Conservation (phyloP, 1,140 invertebrate genomes). For the Periplaneta americana region DNA sequence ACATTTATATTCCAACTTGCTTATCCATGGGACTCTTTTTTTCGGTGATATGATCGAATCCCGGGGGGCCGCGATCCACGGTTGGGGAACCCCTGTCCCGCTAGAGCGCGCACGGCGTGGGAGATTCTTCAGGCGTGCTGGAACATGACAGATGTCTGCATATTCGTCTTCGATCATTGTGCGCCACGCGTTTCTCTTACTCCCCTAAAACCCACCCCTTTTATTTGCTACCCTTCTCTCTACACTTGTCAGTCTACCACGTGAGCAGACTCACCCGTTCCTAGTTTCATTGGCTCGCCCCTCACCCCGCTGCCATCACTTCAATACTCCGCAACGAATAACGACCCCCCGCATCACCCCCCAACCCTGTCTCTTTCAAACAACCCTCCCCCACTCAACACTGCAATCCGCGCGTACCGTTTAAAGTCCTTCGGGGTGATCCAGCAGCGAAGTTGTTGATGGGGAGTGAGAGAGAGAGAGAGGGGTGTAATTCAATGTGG, state of each 20-base stretch:
- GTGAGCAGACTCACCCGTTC: neutral
- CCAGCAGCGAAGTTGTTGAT: constrained; percentile 1
- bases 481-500: neutral
- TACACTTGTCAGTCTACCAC: neutral
- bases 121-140: neutral
- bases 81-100: neutral
- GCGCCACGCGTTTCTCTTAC: neutral
- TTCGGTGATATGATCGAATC: too few relatives aligned
- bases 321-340: neutral
- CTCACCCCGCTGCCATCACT: neutral
- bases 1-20: too few relatives aligned
- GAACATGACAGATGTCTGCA: neutral
- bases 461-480: neutral
- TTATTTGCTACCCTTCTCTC: neutral
- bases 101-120: neutral
- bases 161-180: neutral
- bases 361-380: too few relatives aligned
- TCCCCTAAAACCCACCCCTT: neutral
- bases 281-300: neutral
- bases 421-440: constrained; percentile 16
- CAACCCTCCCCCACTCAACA: neutral
- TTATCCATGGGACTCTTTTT: too few relatives aligned
- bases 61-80: neutral
- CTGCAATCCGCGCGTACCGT: constrained; percentile 4
- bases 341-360: neutral